phyloP scores from a whole-genome alignment of 2,113 vertebrate genomes.

The Hyla sarda region DNA sequence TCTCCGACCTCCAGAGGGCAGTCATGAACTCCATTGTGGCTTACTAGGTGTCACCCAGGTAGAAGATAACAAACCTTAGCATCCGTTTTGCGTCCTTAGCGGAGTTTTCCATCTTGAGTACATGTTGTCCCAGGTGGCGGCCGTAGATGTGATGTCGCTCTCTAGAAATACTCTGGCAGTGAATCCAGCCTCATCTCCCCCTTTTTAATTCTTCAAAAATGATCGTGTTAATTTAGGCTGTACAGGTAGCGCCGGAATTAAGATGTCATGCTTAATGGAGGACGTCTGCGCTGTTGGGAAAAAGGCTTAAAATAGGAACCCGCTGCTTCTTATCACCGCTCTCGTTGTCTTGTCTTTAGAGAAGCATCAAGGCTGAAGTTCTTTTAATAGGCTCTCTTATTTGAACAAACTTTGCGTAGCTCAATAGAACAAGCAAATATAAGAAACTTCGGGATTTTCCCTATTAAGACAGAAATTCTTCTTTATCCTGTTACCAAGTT shows the following conservation, averaged over 20 bases:
- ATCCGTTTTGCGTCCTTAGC: too few relatives aligned
- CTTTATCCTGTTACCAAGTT: too few relatives aligned
- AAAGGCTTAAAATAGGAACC: constrained; percentile 18
- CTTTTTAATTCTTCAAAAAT: constrained; percentile 16
- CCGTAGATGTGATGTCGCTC: neutral
- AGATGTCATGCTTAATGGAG: neutral
- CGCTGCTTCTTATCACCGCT: neutral
- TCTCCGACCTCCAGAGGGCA: too few relatives aligned
- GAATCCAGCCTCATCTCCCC: neutral
- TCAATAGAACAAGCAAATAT: too few relatives aligned
- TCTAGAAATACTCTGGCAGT: neutral
- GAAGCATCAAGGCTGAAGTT: neutral
- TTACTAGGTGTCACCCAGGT: too few relatives aligned
- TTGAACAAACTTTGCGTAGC: too few relatives aligned
- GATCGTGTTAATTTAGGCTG: constrained; percentile 2
- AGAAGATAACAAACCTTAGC: too few relatives aligned
- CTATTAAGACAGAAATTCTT: too few relatives aligned
- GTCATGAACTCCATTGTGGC: too few relatives aligned
- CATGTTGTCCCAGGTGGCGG: neutral
- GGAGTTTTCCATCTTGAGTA: too few relatives aligned
- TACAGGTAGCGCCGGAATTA: constrained; percentile 1
- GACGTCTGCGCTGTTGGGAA: neutral
- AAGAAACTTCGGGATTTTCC: too few relatives aligned
- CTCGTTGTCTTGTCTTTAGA: neutral
- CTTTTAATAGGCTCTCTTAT: too few relatives aligned